Evolutionary conservation across 2,113 vertebrate genomes (phyloP).

Genomic region (Phyllopteryx taeniolatus): DNA sequence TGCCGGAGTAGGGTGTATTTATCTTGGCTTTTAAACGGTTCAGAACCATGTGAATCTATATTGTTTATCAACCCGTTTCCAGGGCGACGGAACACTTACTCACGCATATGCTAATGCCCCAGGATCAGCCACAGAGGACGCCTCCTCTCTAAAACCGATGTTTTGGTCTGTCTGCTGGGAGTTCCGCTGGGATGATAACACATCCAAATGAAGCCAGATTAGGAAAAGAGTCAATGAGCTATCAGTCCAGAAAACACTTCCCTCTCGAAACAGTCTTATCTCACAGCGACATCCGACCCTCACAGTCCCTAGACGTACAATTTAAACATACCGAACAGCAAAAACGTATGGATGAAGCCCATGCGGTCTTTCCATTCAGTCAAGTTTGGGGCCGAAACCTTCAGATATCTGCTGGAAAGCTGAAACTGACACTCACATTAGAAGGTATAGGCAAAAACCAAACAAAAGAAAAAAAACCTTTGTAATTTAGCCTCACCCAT

Average conservation of each 20-base stretch:
- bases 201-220: slow-evolving; percentile 57
- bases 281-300: slow-evolving; percentile 49
- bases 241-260: slow-evolving; percentile 62
- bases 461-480: background rate
- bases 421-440: background rate
- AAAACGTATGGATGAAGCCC: slow-evolving; percentile 26
- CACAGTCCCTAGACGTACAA: background rate
- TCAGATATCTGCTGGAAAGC: background rate
- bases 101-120: slow-evolving; percentile 38
- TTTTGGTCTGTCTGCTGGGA: background rate
- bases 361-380: slow-evolving; percentile 1
- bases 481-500: background rate
- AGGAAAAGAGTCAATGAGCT: slow-evolving; percentile 57
- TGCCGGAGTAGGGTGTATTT: slow-evolving; percentile 47
- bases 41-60: slow-evolving; percentile 55
- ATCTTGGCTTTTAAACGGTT: slow-evolving; percentile 51
- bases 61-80: slow-evolving; percentile 50
- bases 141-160: slow-evolving; percentile 18
- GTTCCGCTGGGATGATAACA: slow-evolving; percentile 24
- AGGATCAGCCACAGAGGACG: slow-evolving; percentile 51
- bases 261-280: slow-evolving; percentile 52
- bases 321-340: slow-evolving; percentile 13
- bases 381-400: background rate
- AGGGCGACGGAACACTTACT: background rate
- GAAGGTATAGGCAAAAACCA: background rate